phyloP scores from a whole-genome alignment of 1,140 invertebrate species.

The Temnothorax longispinosus region DNA sequence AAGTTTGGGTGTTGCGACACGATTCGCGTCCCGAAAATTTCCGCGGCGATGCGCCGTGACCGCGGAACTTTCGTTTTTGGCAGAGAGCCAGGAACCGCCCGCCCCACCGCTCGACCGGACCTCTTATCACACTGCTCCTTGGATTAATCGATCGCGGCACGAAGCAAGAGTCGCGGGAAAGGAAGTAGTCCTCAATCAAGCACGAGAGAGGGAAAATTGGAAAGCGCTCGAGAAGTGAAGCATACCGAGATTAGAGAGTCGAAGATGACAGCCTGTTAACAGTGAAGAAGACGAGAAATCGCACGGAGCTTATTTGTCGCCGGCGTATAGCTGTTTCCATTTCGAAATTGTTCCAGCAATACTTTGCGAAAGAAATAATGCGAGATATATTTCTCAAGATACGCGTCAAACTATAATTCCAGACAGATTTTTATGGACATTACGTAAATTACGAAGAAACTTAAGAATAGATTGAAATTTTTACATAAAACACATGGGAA shows the following conservation, averaged over 20 bases:
- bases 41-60: conserved; percentile 19
- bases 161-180: neutral
- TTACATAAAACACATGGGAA: neutral
- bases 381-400: neutral
- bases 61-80: conserved; percentile 55
- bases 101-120: neutral
- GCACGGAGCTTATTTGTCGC: conserved; percentile 23
- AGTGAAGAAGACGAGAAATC: conserved; percentile 7
- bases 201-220: conserved; percentile 46
- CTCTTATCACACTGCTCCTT: conserved; percentile 40
- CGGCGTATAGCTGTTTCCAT: neutral
- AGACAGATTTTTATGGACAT: neutral
- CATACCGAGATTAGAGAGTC: conserved; percentile 38
- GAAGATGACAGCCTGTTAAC: conserved; percentile 55
- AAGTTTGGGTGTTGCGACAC: conserved; percentile 46
- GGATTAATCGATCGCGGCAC: conserved; percentile 52
- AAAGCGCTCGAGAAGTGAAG: conserved; percentile 38
- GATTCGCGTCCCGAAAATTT: conserved; percentile 57
- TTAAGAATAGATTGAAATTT: neutral
- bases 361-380: neutral
- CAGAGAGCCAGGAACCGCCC: conserved; percentile 20
- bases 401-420: neutral
- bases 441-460: neutral
- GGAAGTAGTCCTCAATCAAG: conserved; percentile 38
- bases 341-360: neutral